Percentiles rank a stretch among this genome's conserved stretches.
Conservation (phyloP, 2,888 invertebrate species). For the Malacosoma neustria region DNA sequence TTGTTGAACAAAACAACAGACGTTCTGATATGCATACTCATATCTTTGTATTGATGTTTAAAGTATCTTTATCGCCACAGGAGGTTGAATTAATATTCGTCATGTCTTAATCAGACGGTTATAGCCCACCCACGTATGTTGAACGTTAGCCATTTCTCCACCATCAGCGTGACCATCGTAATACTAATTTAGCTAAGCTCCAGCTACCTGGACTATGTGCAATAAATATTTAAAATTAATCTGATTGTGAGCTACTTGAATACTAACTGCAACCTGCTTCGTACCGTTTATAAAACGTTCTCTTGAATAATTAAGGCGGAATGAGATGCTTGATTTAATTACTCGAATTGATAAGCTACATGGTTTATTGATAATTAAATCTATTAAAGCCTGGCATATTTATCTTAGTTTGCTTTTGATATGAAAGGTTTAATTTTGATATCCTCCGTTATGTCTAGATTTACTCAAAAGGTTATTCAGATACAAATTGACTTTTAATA, state of each 20-base stretch:
- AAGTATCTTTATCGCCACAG: slow-evolving; percentile 2
- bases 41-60: neutral
- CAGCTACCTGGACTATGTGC: slow-evolving; percentile 61
- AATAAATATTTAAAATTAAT: slow-evolving; percentile 75
- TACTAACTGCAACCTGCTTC: slow-evolving; percentile 45
- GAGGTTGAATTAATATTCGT: slow-evolving; percentile 56
- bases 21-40: neutral
- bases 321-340: slow-evolving; percentile 21
- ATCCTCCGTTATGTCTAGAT: too few relatives aligned
- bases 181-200: slow-evolving; percentile 65
- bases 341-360: slow-evolving; percentile 1
- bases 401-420: neutral
- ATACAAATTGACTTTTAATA: too few relatives aligned
- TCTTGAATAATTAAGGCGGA: slow-evolving; percentile 21
- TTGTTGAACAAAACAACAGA: slow-evolving; percentile 1
- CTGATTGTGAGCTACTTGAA: slow-evolving; percentile 61
- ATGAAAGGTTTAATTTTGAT: neutral
- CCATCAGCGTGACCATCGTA: slow-evolving; percentile 63
- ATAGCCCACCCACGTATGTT: slow-evolving; percentile 65
- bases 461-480: too few relatives aligned
- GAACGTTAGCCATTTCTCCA: slow-evolving; percentile 55
- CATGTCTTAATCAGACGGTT: slow-evolving; percentile 52
- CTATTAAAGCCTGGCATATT: neutral
- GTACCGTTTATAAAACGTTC: slow-evolving; percentile 18
- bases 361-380: neutral